Conservation (phyloP, 2,113 vertebrate species). For the Panthera tigris region DNA sequence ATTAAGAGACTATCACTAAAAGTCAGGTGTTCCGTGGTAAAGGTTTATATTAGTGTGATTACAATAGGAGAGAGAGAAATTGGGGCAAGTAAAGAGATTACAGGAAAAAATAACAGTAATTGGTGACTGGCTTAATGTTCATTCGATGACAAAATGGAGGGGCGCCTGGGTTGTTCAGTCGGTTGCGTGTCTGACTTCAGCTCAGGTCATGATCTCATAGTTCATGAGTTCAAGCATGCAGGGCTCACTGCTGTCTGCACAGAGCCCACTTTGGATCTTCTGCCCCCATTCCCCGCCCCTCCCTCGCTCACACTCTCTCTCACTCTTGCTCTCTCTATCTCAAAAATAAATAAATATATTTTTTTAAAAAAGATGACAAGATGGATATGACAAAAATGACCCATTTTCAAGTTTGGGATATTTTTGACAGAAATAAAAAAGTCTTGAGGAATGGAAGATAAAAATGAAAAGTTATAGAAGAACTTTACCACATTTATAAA, state of each 20-base stretch:
- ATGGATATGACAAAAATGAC: conserved; percentile 17
- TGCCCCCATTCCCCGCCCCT: too few species aligned
- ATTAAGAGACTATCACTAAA: conserved; percentile 29
- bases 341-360: too few species aligned
- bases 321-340: too few species aligned
- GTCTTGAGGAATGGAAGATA: neutral
- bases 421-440: neutral
- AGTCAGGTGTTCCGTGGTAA: neutral
- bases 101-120: conserved; percentile 7
- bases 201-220: too few species aligned
- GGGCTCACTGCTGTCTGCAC: too few species aligned
- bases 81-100: neutral
- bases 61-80: conserved; percentile 2
- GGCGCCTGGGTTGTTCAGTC: too few species aligned
- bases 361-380: neutral
- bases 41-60: neutral
- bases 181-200: too few species aligned
- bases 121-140: neutral
- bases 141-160: neutral
- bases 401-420: neutral
- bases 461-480: conserved; percentile 30
- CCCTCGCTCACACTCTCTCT: too few species aligned
- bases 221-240: too few species aligned
- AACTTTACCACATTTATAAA: neutral
- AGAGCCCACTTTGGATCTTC: too few species aligned